Base-by-base conservation (phyloP, 2,888 invertebrate species). In the Drosophila borealis region DNA sequence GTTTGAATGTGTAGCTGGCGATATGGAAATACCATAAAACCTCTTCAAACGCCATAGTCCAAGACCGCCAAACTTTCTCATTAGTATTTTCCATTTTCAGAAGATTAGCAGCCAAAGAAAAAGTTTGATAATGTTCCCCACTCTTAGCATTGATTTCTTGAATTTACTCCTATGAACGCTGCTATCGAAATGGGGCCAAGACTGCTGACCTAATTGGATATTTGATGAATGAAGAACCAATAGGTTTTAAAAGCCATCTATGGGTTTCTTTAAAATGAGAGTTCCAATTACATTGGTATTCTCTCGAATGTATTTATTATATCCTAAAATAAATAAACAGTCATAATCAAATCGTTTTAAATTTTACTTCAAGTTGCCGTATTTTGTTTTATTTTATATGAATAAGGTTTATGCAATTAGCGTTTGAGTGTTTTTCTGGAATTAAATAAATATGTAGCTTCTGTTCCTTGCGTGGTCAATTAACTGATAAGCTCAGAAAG, bases 51-150 rank as follows among this genome's bases (percentile, higher is more conserved):
- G 50, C 45, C 50, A 42, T 37, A 39, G 29, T 13, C n/a, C 5
- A 5, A 54, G 49, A 41, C 49, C 42, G 36, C 67, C 55, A 75
- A 89, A 84, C 73, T 89, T 87, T 49, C 88, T 87, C 81, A 89
- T 84, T 84, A 89, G 87, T 87, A 89, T 78, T 89, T 78, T 87
- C 64, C 75, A 71, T 87, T 89, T 81, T 76, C 81, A 21, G 68
- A 54, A 89, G 81, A 87, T 87, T 87, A 87, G 56, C 68, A 68
- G 84, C 64, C 61, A 51, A 55, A 63, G 55, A 65, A 82, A 81
- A 73, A 56, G 67, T 66, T 79, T 49, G 57, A 13, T 37, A 41
- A 64, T 60, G 42, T 57, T 45, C 44, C 51, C n/a, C 36, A 45
- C 39, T 46, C 48, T 39, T n/a, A 10, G 56, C 66, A 64, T 69